Evolutionary conservation across 2,797 vertebrate genomes (phyloP).

Genomic region (Hydrolagus colliei): DNA sequence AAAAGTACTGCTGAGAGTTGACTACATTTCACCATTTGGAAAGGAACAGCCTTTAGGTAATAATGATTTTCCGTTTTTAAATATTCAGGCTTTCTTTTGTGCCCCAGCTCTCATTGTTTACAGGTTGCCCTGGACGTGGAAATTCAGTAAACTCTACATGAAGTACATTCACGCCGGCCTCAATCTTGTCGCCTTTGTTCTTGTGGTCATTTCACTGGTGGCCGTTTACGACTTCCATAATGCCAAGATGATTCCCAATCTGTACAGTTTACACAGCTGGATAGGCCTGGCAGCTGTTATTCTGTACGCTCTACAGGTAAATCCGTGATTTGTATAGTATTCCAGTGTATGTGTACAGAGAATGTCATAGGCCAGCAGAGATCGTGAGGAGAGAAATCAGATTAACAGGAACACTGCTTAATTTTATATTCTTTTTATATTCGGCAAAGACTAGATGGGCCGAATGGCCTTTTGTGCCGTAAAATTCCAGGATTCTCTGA

Average conservation of each 20-base stretch:
- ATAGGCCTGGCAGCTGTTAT: constrained; percentile 71
- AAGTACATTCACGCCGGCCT: constrained; percentile 84
- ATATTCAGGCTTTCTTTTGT: not conserved
- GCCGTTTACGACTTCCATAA: constrained; percentile 89
- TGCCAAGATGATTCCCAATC: constrained; percentile 67
- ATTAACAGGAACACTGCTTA: no score
- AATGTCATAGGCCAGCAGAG: no score
- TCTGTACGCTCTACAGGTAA: constrained; percentile 77
- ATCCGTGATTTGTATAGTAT: constrained; percentile 32
- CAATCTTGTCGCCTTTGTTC: constrained; percentile 60
- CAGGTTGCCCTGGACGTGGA: constrained; percentile 91
- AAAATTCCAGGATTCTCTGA: no score
- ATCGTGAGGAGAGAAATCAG: no score
- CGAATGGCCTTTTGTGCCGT: no score
- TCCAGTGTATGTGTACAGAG: no score
- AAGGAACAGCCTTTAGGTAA: not conserved
- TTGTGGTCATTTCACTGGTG: constrained; percentile 69
- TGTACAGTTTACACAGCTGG: constrained; percentile 99
- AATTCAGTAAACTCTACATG: constrained; percentile 81
- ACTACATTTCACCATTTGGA: not conserved
- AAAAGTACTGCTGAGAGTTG: not conserved
- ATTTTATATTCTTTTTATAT: no score
- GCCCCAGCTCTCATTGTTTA: constrained; percentile 83
- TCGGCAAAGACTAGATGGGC: no score
- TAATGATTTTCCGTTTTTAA: not conserved